Base-by-base conservation (phyloP, 1,140 invertebrate species). In the Ceratina japonica region DNA sequence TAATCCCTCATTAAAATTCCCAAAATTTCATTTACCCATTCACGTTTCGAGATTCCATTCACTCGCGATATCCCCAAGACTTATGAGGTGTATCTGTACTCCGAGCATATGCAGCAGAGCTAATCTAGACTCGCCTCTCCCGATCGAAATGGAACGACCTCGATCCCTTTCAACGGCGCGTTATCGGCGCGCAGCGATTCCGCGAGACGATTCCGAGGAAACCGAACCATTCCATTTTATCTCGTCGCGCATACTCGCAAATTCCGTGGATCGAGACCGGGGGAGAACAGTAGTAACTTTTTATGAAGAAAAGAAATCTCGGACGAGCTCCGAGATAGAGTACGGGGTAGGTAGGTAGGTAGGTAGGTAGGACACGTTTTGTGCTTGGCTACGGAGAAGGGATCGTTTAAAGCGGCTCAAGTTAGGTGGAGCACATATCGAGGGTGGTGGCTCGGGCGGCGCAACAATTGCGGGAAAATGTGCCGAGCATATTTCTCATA, bases 401-500 rank as follows among this genome's bases (percentile, higher is more conserved):
- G 56, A 52, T 71, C 66, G 49, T 71, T 72, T 64, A 77, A 77
- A 71, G 75, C 71, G 44, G n/a, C 22, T 56, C 37, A 1, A 3
- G 10, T n/a, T 59, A 18, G 22, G 44, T 37, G 10, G 52, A 2
- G 16, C 8, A 51, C 0, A 27, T 16, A 54, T 7, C 4, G 59
- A 18, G 59, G 12, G 59, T 4, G 24, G 15, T 24, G 24, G 24
- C 12, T 16, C 15, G 54, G n/a, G 10, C 1, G 0, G 64, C 13
- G 61, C 58, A 76, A 82, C 72, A 81, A 81, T 74, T 51, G 59
- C 37, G 65, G 76, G 54, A 66, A 76, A 83, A 81, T 61, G 75
- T 78, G 65, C 52, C 79, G 73, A 68, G 70, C 69, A 68, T 70
- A 84, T 88, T 87, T 87, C 82, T 86, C 81, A 79, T 79, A 85